Evolutionary conservation across 2,888 invertebrate species (phyloP).

Genomic region (Bugula neritina): DNA sequence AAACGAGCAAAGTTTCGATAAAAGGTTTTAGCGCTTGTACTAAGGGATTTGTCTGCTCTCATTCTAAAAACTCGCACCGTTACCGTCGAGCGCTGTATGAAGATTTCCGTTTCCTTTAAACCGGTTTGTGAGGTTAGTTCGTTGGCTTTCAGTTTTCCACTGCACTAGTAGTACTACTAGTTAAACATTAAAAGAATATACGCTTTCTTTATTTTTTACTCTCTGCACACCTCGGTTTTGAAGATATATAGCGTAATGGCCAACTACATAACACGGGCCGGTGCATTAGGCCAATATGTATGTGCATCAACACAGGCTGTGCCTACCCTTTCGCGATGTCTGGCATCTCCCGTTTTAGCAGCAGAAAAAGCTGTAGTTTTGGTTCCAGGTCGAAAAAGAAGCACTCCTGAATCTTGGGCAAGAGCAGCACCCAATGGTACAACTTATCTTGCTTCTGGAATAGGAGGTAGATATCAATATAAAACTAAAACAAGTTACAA

Average conservation of each 20-base stretch:
- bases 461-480: constrained; percentile 26
- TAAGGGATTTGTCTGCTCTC: too few relatives aligned
- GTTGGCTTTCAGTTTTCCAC: too few relatives aligned
- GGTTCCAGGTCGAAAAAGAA: constrained; percentile 28
- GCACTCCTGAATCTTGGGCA: constrained; percentile 31
- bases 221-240: too few relatives aligned
- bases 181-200: too few relatives aligned
- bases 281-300: constrained; percentile 30
- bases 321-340: constrained; percentile 34
- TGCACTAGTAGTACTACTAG: too few relatives aligned
- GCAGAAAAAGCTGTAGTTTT: constrained; percentile 32
- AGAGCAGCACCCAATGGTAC: constrained; percentile 29
- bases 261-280: constrained; percentile 29
- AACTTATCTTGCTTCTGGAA: constrained; percentile 5
- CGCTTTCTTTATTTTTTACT: too few relatives aligned
- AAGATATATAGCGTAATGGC: too few relatives aligned
- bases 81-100: background rate
- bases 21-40: too few relatives aligned
- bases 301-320: constrained; percentile 38
- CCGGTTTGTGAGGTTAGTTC: too few relatives aligned
- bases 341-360: constrained; percentile 32
- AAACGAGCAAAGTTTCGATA: too few relatives aligned
- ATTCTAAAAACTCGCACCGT: too few relatives aligned
- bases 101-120: background rate
- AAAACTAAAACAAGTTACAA: too few relatives aligned